Evolutionary conservation across 2,888 invertebrate genomes (phyloP), one percentile per base, ranked within the genome.

Genomic region (Rotaria macrura): DNA sequence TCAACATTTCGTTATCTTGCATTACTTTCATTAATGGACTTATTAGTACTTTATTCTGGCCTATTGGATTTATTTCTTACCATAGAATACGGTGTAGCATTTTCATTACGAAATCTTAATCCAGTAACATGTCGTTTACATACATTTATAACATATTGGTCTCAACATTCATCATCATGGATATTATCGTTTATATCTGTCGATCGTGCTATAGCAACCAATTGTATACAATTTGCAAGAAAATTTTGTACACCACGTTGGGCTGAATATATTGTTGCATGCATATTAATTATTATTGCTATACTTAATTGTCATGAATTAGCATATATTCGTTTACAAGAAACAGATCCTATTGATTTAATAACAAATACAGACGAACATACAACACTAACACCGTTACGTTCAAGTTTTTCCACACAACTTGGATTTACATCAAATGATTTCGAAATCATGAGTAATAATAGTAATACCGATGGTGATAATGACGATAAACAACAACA

Each of bases 1-100:
- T 86, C 86, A 38, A 86, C 86, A 84, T 85, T 83, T 84, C 54
- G 57, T 38, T 86, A 86, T 72, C 57, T 86, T 54, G 86, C 86
- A 29, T 49, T 86, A 49, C 65, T 86, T 47, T 83, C 86, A 34
- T 49, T 86, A 38, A 85, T 86, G n/a, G 86, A 86, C n/a, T 74
- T 86, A 57, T 29, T 84, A 20, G 86, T 86, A 25, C 49, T 86
- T 9, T 43, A 54, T 38, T 57, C 74, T 25, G 86, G 86, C 49
- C 43, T 86, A 29, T 54, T 84, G 34, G 86, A 86, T 83, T 72
- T 86, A 84, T 84, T 86, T 29, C 54, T 86, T 20, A 79, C 43
- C 0, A 84, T 86, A 34, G 84, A 84, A 29, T 86, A 86, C 65
- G 72, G 74, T 57, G 38, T 17, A 34, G 40, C 84, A 52, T 74